Conservation (phyloP, 2,113 vertebrate genomes). For the Sapajus apella region DNA sequence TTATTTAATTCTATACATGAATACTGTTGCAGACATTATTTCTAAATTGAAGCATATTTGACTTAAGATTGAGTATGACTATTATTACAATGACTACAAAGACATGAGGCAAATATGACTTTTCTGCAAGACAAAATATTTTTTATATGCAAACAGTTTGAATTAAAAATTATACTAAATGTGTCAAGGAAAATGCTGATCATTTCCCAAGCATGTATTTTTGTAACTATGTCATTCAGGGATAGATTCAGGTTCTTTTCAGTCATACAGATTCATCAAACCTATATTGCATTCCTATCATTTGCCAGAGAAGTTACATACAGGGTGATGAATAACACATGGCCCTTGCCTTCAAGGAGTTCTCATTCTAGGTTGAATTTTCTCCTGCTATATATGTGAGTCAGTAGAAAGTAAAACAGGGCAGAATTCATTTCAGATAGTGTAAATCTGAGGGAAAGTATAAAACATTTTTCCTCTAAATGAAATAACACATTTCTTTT, state of each 20-base stretch:
- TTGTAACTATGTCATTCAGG: slow-evolving; percentile 36
- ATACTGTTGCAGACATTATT: not conserved
- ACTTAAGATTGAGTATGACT: slow-evolving; percentile 72
- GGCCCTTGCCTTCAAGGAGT: not conserved
- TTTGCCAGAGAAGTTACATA: not conserved
- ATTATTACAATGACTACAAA: slow-evolving; percentile 63
- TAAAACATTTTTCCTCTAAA: not conserved
- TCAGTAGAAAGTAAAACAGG: not conserved
- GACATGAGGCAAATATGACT: slow-evolving; percentile 73
- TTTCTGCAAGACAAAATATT: slow-evolving; percentile 61
- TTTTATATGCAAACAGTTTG: slow-evolving; percentile 57
- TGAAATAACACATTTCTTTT: not conserved
- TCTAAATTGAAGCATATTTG: slow-evolving; percentile 70
- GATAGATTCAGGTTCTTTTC: slow-evolving; percentile 14
- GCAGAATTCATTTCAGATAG: not conserved
- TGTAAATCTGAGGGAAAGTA: not conserved
- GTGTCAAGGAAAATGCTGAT: slow-evolving; percentile 62
- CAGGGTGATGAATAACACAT: not conserved
- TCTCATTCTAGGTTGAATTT: slow-evolving; percentile 8
- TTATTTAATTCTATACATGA: slow-evolving; percentile 24
- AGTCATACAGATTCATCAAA: not conserved
- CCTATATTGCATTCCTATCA: not conserved
- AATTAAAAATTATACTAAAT: slow-evolving; percentile 69
- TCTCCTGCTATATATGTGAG: not conserved
- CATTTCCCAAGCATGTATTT: slow-evolving; percentile 23